Percentiles rank a stretch among this genome's conserved stretches.
phyloP scores from a whole-genome alignment of 2,113 vertebrate genomes.

The Notechis scutatus region DNA sequence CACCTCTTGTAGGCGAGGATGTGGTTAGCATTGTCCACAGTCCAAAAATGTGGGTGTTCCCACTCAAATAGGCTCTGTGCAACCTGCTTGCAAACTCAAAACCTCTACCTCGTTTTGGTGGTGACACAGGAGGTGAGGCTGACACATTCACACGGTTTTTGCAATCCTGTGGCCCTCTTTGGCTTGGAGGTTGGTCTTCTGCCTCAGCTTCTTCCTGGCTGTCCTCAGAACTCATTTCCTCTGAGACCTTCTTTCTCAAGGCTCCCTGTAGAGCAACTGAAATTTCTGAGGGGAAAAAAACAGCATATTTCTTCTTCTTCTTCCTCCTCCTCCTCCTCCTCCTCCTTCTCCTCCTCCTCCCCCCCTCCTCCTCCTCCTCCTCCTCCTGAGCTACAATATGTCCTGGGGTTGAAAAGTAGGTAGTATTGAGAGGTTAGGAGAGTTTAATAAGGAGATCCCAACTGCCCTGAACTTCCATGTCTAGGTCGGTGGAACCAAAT shows the following conservation, averaged over 20 bases:
- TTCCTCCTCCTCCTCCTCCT: background rate
- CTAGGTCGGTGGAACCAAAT: background rate
- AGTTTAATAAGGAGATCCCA: background rate
- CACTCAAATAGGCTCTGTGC: background rate
- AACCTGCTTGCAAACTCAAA: background rate
- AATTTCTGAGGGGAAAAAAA: background rate
- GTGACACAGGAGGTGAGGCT: background rate
- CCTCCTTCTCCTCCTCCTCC: background rate
- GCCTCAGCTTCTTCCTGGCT: background rate
- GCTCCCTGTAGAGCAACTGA: slow-evolving; percentile 19
- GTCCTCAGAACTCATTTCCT: background rate
- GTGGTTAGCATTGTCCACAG: background rate
- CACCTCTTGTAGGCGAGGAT: background rate
- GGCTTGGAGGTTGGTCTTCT: background rate
- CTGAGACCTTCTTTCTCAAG: background rate
- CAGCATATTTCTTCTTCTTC: background rate
- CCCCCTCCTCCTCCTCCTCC: background rate
- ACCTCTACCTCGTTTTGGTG: background rate
- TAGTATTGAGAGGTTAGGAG: background rate
- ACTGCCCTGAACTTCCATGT: background rate
- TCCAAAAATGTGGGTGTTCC: background rate
- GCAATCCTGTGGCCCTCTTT: background rate
- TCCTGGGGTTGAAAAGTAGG: background rate
- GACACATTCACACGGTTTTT: no score
- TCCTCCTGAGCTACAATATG: background rate